phyloP scores from a whole-genome alignment of 2,113 vertebrate genomes.

The Oenanthe melanoleuca region DNA sequence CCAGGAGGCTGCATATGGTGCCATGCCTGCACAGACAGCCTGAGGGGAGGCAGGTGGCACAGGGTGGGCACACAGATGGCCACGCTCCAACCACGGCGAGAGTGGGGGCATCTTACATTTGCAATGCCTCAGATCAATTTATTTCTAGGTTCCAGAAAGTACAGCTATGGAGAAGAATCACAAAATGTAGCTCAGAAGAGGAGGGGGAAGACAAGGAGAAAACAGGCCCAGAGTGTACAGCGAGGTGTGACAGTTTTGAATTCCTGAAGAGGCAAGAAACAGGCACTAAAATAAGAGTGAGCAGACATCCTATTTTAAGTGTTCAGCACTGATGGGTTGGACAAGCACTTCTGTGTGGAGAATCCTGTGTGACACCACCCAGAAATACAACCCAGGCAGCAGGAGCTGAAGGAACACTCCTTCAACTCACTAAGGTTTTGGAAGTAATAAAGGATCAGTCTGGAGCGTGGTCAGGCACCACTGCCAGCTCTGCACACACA shows the following conservation, averaged over 20 bases:
- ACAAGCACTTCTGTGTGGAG: not conserved
- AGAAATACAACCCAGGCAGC: not conserved
- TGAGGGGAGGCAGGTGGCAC: constrained; percentile 13
- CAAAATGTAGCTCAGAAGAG: not conserved
- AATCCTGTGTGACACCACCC: not conserved
- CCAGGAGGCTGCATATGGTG: not conserved
- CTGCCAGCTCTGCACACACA: not conserved
- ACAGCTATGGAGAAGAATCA: not conserved
- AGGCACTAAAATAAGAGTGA: constrained; percentile 50
- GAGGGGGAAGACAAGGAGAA: constrained; percentile 19
- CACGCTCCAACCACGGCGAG: not conserved
- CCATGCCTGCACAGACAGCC: not conserved
- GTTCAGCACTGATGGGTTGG: not conserved
- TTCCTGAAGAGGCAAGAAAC: constrained; percentile 21
- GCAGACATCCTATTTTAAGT: constrained; percentile 33
- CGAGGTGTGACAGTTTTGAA: constrained; percentile 50
- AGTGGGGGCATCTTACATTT: constrained; percentile 16
- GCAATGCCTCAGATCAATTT: constrained; percentile 35
- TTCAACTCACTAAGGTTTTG: not conserved
- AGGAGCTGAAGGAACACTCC: not conserved
- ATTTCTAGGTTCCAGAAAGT: constrained; percentile 35
- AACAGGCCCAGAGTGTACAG: constrained; percentile 4
- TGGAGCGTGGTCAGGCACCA: not conserved
- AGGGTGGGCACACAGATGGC: constrained; percentile 52
- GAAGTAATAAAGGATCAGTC: not conserved